phyloP scores from a whole-genome alignment of 2,888 invertebrate genomes.

The Spilarctia lutea region DNA sequence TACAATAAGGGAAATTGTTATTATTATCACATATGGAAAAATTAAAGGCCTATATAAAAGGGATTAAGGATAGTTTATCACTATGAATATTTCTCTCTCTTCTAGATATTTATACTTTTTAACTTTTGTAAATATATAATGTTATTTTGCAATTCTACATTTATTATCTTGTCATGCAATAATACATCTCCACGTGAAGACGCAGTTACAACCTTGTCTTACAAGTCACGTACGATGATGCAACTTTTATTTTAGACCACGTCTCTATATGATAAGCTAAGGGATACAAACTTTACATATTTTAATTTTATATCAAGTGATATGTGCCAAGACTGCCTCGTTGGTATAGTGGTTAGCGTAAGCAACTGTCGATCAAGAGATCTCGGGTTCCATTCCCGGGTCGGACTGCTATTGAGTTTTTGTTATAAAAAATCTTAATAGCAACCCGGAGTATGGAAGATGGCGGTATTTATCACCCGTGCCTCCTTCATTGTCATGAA shows the following conservation, averaged over 20 bases:
- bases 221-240: conserved; percentile 38
- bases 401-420: too few species aligned
- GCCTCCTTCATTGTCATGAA: too few species aligned
- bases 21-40: neutral
- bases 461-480: too few species aligned
- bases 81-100: neutral
- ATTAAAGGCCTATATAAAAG: neutral
- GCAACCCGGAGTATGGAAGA: too few species aligned
- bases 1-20: too few species aligned
- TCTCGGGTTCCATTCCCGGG: too few species aligned
- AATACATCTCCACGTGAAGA: neutral
- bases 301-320: conserved; percentile 11
- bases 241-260: conserved; percentile 38
- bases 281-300: conserved; percentile 24
- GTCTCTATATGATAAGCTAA: conserved; percentile 25
- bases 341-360: too few species aligned
- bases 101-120: neutral
- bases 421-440: too few species aligned
- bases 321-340: too few species aligned
- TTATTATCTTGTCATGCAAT: conserved; percentile 1
- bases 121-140: neutral
- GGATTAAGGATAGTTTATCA: neutral
- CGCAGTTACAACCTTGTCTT: conserved; percentile 20
- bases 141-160: neutral
- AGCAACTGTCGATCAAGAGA: too few species aligned